Percentiles rank a stretch among this genome's conserved stretches.
Evolutionary conservation across 2,113 vertebrate genomes (phyloP).

Genomic region (Notiomystis cincta): DNA sequence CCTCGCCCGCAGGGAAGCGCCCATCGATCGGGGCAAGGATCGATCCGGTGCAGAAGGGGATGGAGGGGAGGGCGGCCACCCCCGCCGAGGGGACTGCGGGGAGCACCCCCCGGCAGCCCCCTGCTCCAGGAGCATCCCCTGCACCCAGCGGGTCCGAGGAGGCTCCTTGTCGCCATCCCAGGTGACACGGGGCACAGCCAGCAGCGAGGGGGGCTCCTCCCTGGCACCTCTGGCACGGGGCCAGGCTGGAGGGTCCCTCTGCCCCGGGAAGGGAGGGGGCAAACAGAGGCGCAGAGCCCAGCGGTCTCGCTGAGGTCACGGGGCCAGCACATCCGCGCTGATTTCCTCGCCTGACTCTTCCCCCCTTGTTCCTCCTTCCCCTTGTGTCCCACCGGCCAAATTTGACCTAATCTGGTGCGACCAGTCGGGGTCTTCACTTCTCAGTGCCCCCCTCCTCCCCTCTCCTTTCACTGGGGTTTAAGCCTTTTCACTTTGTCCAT

Average conservation of each 20-base stretch:
- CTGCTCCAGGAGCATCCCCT: background rate
- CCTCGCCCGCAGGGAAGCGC: slow-evolving; percentile 21
- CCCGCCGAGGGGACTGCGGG: background rate
- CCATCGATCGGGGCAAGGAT: slow-evolving; percentile 25
- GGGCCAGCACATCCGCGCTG: background rate
- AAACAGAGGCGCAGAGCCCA: background rate
- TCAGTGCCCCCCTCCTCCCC: background rate
- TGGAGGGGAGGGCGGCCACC: background rate
- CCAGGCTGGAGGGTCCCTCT: background rate
- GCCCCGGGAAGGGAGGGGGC: background rate
- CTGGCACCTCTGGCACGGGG: background rate
- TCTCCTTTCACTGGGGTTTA: slow-evolving; percentile 32
- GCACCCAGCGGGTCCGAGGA: background rate
- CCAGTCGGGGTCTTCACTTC: slow-evolving; percentile 37
- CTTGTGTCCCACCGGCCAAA: background rate
- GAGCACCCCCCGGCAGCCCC: background rate
- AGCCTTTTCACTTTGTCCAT: slow-evolving; percentile 30
- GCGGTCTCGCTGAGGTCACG: background rate
- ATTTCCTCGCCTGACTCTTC: background rate
- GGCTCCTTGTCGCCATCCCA: background rate
- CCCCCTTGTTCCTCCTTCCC: background rate
- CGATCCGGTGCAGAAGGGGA: background rate
- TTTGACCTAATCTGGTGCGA: slow-evolving; percentile 51
- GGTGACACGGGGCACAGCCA: background rate
- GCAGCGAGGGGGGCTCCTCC: background rate